Conservation (phyloP, 1,140 invertebrate species). For the Eurosta solidaginis region DNA sequence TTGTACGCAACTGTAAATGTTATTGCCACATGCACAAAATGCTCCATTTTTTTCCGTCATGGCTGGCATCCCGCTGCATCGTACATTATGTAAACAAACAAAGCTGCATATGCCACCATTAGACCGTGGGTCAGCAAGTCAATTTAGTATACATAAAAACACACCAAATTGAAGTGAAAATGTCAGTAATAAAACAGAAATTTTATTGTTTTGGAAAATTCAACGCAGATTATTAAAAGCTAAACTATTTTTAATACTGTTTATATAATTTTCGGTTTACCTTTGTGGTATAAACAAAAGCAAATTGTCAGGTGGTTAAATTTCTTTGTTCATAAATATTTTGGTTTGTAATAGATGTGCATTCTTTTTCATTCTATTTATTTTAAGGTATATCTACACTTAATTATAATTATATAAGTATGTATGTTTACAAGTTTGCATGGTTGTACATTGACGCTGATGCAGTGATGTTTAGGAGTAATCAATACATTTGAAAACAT, state of each 20-base stretch:
- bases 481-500: too few species aligned
- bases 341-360: neutral
- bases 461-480: too few species aligned
- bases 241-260: conserved; percentile 24
- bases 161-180: neutral
- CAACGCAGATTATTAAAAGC: neutral
- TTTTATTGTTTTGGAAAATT: conserved; percentile 3
- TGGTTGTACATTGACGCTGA: too few species aligned
- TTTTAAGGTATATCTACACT: too few species aligned
- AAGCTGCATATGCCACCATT: neutral
- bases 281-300: neutral
- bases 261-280: neutral
- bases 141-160: neutral
- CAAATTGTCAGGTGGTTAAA: conserved; percentile 12
- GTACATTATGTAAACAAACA: neutral
- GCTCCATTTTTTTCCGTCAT: too few species aligned
- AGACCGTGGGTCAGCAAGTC: conserved; percentile 1
- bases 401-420: neutral
- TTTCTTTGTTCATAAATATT: neutral
- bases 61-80: too few species aligned
- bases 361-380: too few species aligned
- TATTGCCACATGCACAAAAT: too few species aligned
- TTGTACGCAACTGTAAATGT: neutral
- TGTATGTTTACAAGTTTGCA: neutral
- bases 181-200: conserved; percentile 10